Conservation (phyloP, 2,797 vertebrate genomes). For the Danio tinwini region DNA sequence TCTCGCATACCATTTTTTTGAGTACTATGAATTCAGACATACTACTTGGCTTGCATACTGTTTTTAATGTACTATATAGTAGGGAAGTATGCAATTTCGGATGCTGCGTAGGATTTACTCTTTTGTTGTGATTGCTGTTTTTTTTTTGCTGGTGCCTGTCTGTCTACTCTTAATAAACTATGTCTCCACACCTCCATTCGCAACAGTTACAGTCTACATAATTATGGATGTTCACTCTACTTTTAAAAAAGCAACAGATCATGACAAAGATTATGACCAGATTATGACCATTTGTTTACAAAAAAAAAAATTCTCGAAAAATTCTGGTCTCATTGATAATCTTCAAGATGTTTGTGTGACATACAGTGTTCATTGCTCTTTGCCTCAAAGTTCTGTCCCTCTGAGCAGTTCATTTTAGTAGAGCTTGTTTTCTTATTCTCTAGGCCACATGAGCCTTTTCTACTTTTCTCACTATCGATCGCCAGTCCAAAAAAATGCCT, state of each 20-base stretch:
- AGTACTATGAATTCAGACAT: no score
- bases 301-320: not conserved
- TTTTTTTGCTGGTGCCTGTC: no score
- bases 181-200: no score
- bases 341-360: not conserved
- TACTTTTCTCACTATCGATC: slow-evolving; percentile 54
- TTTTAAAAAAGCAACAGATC: not conserved
- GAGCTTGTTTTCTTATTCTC: slow-evolving; percentile 43
- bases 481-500: slow-evolving; percentile 47
- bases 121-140: no score
- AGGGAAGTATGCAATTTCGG: no score
- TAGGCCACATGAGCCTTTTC: slow-evolving; percentile 25
- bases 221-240: no score
- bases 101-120: no score
- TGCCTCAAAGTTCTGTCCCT: not conserved
- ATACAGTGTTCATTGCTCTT: slow-evolving; percentile 4
- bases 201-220: no score
- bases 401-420: slow-evolving; percentile 27
- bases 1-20: no score
- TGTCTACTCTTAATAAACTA: no score
- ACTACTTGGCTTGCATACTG: no score
- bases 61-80: no score
- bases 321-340: not conserved
- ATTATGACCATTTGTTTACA: not conserved
- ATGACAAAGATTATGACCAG: not conserved